Evolutionary conservation across 2,113 vertebrate genomes (phyloP), one percentile per base, ranked within the genome.

Genomic region (Dasyprocta punctata): DNA sequence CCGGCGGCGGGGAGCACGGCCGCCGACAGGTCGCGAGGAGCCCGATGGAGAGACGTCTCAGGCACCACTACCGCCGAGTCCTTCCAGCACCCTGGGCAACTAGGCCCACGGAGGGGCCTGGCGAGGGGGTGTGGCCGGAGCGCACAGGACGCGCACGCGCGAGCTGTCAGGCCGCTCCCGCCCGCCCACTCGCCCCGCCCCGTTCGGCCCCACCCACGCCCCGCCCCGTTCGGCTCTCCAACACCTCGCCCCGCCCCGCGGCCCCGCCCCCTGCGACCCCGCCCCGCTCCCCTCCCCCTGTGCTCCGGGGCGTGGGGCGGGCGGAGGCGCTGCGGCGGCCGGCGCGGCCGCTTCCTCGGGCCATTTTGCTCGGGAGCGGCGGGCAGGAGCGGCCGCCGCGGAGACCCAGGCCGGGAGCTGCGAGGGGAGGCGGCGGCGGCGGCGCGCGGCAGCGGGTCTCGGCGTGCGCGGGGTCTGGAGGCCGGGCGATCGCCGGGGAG

Each of bases 291-390:
- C 89, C 84, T 14, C 85, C 89, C 69, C 95, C 30, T 4, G 36
- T 71, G 61, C n/a, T 67, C 89, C 28, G 80, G 86, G 56, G 94
- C 89, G 75, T 78, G 75, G 47, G 75, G 75, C 75, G 96, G 97
- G 96, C 92, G 88, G 97, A 38, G 75, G 65, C 88, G 94, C 98
- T 97, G 95, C 86, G 94, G 97, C 95, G 77, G 87, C 92, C 8
- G 96, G 86, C 81, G 95, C 96, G 86, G 96, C 96, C 63, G 86
- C 96, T 96, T 98, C 97, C 97, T 97, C 89, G 97, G 98, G 98
- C 98, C 98, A 98, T 98, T 98, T 98, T 98, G 97, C 98, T 86
- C 96, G 49, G 93, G 88, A 95, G 96, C 92, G 52, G 41, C 86
- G 24, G n/a, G 83, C 96, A 96, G 92, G 94, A 92, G 73, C 81